A percentile compares a stretch with the other conserved stretches of the same genome.
Conservation (phyloP, 1,140 invertebrate genomes). For the Panulirus ornatus region DNA sequence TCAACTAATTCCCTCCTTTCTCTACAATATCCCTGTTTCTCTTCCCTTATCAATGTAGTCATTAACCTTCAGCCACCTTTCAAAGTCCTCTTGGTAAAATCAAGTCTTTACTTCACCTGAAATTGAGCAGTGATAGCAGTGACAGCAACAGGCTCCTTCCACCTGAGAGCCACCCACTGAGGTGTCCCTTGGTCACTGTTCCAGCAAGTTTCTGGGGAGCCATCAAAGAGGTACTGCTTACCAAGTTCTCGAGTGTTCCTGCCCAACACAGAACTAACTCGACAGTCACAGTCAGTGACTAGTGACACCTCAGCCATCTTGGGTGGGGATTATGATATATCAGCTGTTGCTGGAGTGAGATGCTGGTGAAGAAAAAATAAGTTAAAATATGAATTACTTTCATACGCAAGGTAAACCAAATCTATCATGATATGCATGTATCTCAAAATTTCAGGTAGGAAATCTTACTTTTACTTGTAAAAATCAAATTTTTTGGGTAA, state of each 20-base stretch:
- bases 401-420: too few species aligned
- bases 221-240: conserved; percentile 79
- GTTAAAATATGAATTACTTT: too few species aligned
- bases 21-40: not conserved
- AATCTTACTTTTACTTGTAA: too few species aligned
- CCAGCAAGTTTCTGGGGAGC: conserved; percentile 80
- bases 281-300: conserved; percentile 63
- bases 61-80: not conserved
- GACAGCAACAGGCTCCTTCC: conserved; percentile 54
- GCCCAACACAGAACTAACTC: conserved; percentile 81
- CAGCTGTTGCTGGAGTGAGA: not conserved
- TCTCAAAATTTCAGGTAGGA: too few species aligned
- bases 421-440: too few species aligned
- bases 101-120: conserved; percentile 34
- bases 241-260: conserved; percentile 80
- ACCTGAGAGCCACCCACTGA: conserved; percentile 63
- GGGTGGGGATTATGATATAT: not conserved
- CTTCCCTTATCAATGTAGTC: not conserved
- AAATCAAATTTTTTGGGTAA: too few species aligned
- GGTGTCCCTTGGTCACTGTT: conserved; percentile 79
- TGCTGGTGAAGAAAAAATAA: not conserved
- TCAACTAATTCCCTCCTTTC: too few species aligned
- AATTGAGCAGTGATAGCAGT: conserved; percentile 62
- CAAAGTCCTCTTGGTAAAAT: not conserved
- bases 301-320: conserved; percentile 56